Evolutionary conservation across 2,888 invertebrate species (phyloP).

Genomic region (Hydroisotoma schaefferi): DNA sequence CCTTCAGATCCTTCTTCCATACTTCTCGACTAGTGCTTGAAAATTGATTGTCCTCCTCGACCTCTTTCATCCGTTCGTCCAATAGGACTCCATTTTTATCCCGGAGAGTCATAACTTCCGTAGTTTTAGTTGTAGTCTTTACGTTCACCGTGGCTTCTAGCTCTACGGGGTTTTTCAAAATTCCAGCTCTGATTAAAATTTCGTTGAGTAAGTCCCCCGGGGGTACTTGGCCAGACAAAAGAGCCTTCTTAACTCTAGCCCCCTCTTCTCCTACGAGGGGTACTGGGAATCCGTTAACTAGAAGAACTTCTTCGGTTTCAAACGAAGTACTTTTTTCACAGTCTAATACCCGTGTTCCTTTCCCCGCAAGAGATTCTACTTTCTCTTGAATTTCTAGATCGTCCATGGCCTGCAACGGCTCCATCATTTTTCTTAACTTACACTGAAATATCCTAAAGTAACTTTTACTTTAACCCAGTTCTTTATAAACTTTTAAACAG

Average conservation of each 20-base stretch:
- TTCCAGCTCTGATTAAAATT: conserved; percentile 63
- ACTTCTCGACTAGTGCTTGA: conserved; percentile 54
- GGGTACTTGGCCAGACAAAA: conserved; percentile 59
- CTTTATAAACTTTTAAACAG: too few relatives aligned
- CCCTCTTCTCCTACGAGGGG: conserved; percentile 66
- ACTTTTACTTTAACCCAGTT: too few relatives aligned
- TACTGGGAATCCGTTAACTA: conserved; percentile 68
- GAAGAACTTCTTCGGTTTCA: conserved; percentile 66
- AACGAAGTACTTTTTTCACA: conserved; percentile 70
- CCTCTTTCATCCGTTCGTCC: conserved; percentile 67
- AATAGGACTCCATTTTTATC: conserved; percentile 62
- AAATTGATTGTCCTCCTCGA: conserved; percentile 68
- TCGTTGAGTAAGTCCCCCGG: conserved; percentile 68
- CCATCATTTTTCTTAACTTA: conserved; percentile 41
- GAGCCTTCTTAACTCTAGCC: conserved; percentile 64
- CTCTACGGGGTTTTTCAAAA: conserved; percentile 62
- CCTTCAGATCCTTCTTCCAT: conserved; percentile 38
- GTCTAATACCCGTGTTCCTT: conserved; percentile 67
- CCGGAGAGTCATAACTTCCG: conserved; percentile 67
- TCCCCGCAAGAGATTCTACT: conserved; percentile 69
- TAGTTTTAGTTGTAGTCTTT: conserved; percentile 66
- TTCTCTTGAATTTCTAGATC: conserved; percentile 70
- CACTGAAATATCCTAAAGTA: too few relatives aligned
- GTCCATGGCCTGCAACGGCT: conserved; percentile 56
- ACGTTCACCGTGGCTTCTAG: conserved; percentile 68